These are phyloP conservation scores for Notospermus geniculatus DNA, from an alignment of 1,140 invertebrate species.

Conservation along the genomic window DNA sequence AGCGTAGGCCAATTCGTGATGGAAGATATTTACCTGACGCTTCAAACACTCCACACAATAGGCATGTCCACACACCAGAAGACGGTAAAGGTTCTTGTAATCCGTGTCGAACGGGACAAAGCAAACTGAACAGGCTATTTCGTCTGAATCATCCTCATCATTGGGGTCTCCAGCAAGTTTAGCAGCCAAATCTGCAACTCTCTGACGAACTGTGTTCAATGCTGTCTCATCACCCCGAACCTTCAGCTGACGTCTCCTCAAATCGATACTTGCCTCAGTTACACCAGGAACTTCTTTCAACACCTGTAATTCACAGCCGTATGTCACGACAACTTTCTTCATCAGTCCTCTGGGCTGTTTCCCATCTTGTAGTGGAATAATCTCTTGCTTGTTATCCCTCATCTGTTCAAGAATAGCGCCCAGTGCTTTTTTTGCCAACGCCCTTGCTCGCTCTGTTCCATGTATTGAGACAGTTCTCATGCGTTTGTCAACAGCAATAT, in stretches of 20 bases:
- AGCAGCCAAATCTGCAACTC: conserved; percentile 2
- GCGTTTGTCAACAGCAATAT: conserved; percentile 31
- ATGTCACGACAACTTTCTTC: conserved; percentile 21
- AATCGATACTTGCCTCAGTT: conserved; percentile 20
- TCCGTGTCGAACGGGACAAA: conserved; percentile 30
- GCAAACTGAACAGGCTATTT: conserved; percentile 43
- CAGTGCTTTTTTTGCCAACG: conserved; percentile 25
- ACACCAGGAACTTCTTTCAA: conserved; percentile 9
- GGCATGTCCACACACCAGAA: conserved; percentile 44
- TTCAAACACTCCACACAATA: conserved; percentile 40
- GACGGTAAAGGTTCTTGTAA: conserved; percentile 29
- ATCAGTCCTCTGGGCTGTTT: conserved; percentile 35
- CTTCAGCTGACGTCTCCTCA: conserved; percentile 29
- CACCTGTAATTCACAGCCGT: conserved; percentile 21
- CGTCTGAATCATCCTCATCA: conserved; percentile 5
- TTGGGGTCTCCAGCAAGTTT: neutral
- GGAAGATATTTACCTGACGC: conserved; percentile 21
- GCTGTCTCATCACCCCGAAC: conserved; percentile 28
- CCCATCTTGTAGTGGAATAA: conserved; percentile 23
- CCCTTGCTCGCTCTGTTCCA: conserved; percentile 20
- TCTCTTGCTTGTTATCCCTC: conserved; percentile 14
- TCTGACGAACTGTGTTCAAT: conserved; percentile 26
- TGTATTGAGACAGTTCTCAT: conserved; percentile 30
- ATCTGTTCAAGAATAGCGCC: conserved; percentile 18
- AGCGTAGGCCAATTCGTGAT: conserved; percentile 27